These are phyloP conservation scores for Gallinago solitaria DNA, from an alignment of 2,797 vertebrate species.

Conservation along the genomic window DNA sequence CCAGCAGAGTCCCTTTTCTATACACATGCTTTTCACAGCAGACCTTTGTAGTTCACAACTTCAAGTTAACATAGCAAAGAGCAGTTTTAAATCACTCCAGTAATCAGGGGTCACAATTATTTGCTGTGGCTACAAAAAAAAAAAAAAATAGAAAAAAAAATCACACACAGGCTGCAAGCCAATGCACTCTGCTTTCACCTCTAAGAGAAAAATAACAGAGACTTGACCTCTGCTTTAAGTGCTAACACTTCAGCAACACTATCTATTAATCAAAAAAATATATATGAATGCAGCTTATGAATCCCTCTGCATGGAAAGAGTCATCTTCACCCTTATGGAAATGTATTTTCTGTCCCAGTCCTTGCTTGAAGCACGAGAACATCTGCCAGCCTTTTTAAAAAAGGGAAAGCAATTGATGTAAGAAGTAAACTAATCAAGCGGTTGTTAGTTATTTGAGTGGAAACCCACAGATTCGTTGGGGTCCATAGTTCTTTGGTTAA, in stretches of 20 bases:
- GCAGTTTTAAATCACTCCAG: slow-evolving; percentile 37
- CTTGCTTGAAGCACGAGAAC: background rate
- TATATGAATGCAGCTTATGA: background rate
- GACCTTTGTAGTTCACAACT: slow-evolving; percentile 54
- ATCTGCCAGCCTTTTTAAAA: background rate
- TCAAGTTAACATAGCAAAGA: slow-evolving; percentile 56
- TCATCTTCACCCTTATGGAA: background rate
- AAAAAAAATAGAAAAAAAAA: background rate
- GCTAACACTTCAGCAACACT: slow-evolving; percentile 20
- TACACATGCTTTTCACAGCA: slow-evolving; percentile 56
- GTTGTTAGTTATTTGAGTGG: background rate
- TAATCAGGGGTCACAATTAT: slow-evolving; percentile 52
- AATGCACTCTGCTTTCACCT: slow-evolving; percentile 7
- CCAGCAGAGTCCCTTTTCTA: slow-evolving; percentile 56
- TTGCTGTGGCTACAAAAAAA: slow-evolving; percentile 18
- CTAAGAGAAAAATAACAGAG: slow-evolving; percentile 21
- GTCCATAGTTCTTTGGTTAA: background rate
- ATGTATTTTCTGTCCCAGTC: background rate
- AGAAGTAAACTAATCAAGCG: background rate
- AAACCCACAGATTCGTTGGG: background rate
- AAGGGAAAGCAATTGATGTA: background rate
- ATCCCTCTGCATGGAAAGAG: background rate
- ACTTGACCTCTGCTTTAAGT: slow-evolving; percentile 20
- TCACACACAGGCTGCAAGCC: background rate
- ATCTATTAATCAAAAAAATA: slow-evolving; percentile 42